Conservation (phyloP, 1,140 invertebrate species). For the Philopotamus ludificatus region DNA sequence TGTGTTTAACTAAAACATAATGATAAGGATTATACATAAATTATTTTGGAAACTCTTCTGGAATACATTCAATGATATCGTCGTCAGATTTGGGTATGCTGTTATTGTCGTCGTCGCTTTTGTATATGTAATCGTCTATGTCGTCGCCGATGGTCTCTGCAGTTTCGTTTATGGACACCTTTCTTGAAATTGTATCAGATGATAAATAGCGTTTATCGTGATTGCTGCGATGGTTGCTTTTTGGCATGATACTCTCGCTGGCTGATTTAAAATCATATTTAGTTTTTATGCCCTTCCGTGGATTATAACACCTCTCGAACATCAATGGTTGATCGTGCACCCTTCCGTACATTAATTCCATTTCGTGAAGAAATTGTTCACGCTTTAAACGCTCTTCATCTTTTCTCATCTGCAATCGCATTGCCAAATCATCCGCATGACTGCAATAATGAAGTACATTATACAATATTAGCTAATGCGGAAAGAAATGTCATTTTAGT, state of each 20-base stretch:
- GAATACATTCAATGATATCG: constrained; percentile 36
- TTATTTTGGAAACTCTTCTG: constrained; percentile 15
- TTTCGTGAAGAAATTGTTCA: constrained; percentile 66
- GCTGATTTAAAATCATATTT: not conserved
- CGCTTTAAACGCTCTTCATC: constrained; percentile 66
- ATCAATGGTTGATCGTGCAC: constrained; percentile 68
- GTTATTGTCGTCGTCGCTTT: constrained; percentile 46
- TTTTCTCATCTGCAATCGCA: constrained; percentile 62
- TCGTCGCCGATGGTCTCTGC: constrained; percentile 56
- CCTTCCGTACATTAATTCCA: constrained; percentile 69
- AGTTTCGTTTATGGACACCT: constrained; percentile 59
- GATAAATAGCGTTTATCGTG: constrained; percentile 47
- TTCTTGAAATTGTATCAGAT: constrained; percentile 45
- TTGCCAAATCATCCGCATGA: constrained; percentile 66
- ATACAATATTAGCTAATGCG: too few relatives aligned
- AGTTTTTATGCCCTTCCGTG: constrained; percentile 44
- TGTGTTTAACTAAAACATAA: too few relatives aligned
- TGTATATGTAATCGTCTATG: constrained; percentile 48
- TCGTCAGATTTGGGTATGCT: constrained; percentile 44
- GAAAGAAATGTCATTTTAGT: too few relatives aligned
- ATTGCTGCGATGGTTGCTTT: too few relatives aligned
- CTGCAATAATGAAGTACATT: too few relatives aligned
- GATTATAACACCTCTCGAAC: constrained; percentile 70
- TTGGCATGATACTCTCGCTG: too few relatives aligned
- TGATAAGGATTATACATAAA: too few relatives aligned